Percentiles rank a stretch among this genome's conserved stretches.
Evolutionary conservation across 1,140 invertebrate genomes (phyloP).

Genomic region (Zaprionus davidi): DNA sequence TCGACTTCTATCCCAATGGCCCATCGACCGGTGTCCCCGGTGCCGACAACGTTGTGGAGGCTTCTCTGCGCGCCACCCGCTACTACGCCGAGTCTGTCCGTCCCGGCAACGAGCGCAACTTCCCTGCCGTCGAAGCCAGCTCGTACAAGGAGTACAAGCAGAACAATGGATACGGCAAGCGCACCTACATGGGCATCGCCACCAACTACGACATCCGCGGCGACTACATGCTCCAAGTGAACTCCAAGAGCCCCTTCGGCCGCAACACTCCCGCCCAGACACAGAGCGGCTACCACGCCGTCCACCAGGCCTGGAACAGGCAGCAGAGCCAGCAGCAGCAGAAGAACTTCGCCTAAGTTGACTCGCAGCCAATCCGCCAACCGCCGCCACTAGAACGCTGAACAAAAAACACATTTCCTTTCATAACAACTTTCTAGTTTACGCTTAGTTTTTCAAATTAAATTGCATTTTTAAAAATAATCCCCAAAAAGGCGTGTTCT

Average conservation of each 20-base stretch:
- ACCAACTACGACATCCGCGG: constrained; percentile 68
- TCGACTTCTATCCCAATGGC: constrained; percentile 93
- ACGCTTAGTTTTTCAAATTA: constrained; percentile 39
- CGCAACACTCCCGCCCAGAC: constrained; percentile 72
- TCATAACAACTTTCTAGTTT: constrained; percentile 23
- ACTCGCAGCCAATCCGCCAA: background rate
- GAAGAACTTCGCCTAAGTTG: constrained; percentile 29
- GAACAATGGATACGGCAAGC: constrained; percentile 74
- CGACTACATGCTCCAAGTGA: constrained; percentile 80
- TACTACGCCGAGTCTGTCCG: constrained; percentile 87
- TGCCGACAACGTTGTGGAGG: constrained; percentile 86
- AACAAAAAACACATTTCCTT: constrained; percentile 36
- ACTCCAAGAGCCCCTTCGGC: constrained; percentile 79
- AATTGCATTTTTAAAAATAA: constrained; percentile 33
- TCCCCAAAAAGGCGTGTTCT: background rate
- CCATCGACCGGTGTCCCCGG: constrained; percentile 84
- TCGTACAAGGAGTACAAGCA: constrained; percentile 75
- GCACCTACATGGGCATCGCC: constrained; percentile 80
- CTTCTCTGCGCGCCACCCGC: constrained; percentile 87
- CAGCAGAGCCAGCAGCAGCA: constrained; percentile 27
- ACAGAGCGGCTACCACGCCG: constrained; percentile 67
- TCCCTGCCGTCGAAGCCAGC: constrained; percentile 72
- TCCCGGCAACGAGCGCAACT: constrained; percentile 81
- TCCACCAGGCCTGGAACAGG: constrained; percentile 61
- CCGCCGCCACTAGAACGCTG: background rate